Base-by-base conservation (phyloP, 2,888 invertebrate genomes). In the Machimus atricapillus region DNA sequence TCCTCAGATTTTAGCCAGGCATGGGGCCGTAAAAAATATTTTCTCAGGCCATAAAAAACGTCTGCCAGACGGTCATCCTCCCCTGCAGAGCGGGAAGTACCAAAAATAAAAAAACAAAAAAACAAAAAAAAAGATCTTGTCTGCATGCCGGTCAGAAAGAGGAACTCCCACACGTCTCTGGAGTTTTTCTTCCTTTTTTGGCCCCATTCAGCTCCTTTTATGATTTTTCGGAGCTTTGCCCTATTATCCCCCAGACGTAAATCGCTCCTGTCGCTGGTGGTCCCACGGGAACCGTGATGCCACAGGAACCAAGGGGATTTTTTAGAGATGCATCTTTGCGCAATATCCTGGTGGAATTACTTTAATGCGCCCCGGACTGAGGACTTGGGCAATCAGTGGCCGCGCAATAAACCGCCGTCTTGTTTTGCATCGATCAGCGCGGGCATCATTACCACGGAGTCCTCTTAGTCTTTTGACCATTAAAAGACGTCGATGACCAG, bases 1-100 rank as follows among this genome's bases (percentile, higher is more conserved):
- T 81, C 56, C 52, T 52, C 56, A 19, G 34, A 76, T 56, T 81
- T 81, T 16, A 16, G 34, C 14, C 46, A 9, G 34, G 23, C 34
- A 6, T 8, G n/a, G 27, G 40, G 23, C 23, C 43, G 37, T 78
- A 81, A 81, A 81, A 81, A 81, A 81, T 52, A 9, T 81, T 81
- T 81, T 52, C 52, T 31, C 46, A 52, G 81, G 52, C 27, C 81
- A 81, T 81, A 81, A 81, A 81, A 81, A 81, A 46, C 43, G 52
- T 19, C 52, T n/a, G 23, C 52, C 56, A 81, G 81, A 81, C 81
- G 31, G 27, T 31, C 19, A 31, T 52, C 27, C 27, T 81, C 81
- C 34, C 19, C 81, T 46, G 16, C 52, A 9, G 12, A 81, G 19
- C 34, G 40, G 40, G 37, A 58, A 9, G 58, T 58, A 23, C 9